phyloP scores from a whole-genome alignment of 2,113 vertebrate species.

The Strix uralensis region DNA sequence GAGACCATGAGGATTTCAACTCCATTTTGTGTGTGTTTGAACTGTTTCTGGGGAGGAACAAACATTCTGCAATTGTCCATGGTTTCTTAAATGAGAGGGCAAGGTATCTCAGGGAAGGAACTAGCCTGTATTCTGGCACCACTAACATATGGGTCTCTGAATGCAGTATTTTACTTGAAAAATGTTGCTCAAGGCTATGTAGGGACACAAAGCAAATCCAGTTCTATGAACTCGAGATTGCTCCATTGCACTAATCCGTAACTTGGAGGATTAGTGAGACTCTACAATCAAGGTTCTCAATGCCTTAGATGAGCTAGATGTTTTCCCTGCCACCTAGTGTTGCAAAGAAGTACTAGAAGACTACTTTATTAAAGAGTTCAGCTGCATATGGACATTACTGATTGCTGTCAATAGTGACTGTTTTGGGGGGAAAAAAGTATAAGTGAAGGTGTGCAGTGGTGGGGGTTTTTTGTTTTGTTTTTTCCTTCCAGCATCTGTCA shows the following conservation, averaged over 20 bases:
- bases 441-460: background rate
- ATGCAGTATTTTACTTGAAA: background rate
- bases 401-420: background rate
- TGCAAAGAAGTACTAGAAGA: background rate
- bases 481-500: background rate
- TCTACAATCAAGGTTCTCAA: background rate
- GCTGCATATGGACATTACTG: background rate
- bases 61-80: background rate
- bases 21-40: background rate
- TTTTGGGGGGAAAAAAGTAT: rapidly evolving
- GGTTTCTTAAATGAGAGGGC: background rate
- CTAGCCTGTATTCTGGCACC: background rate
- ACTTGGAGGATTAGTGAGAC: background rate
- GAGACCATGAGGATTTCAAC: background rate
- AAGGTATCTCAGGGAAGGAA: background rate
- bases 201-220: background rate
- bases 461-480: background rate
- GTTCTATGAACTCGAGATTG: background rate
- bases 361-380: background rate
- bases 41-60: background rate
- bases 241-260: background rate
- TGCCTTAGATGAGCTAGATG: background rate
- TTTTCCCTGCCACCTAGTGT: slow-evolving; percentile 20
- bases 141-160: background rate
- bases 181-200: background rate